Evolutionary conservation across 2,113 vertebrate genomes (phyloP).

Genomic region (Amblyopsis rosae): DNA sequence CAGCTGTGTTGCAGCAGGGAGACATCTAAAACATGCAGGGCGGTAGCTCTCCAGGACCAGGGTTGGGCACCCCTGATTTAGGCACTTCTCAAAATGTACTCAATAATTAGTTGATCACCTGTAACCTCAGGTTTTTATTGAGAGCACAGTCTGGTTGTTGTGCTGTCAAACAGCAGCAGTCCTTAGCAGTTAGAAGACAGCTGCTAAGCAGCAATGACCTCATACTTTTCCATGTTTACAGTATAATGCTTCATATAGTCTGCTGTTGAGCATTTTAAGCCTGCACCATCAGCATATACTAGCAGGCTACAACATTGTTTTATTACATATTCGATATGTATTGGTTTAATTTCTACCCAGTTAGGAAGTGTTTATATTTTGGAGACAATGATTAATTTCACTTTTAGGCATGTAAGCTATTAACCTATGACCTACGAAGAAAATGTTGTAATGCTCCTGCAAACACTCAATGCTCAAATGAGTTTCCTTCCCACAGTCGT

Average conservation of each 20-base stretch:
- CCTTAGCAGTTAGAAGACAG: background rate
- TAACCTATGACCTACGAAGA: constrained; percentile 4
- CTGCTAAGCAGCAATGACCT: constrained; percentile 9
- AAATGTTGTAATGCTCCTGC: background rate
- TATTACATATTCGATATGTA: background rate
- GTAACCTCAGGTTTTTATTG: too few species aligned
- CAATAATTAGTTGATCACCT: too few species aligned
- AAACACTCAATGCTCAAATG: background rate
- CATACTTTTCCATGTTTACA: constrained; percentile 56
- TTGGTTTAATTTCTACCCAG: background rate
- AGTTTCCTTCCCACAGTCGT: background rate
- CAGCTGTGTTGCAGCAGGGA: too few species aligned
- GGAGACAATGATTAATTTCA: background rate
- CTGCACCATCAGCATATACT: background rate
- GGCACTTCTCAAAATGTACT: too few species aligned
- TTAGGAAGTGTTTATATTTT: background rate
- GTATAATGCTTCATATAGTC: constrained; percentile 37
- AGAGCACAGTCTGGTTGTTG: too few species aligned
- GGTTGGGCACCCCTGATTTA: too few species aligned
- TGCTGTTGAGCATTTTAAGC: background rate
- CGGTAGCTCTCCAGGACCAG: too few species aligned
- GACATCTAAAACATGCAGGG: too few species aligned
- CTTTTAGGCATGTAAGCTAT: constrained; percentile 1
- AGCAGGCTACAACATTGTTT: background rate
- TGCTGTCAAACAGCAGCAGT: background rate